Percentiles rank a stretch among this genome's conserved stretches.
phyloP scores from a whole-genome alignment of 2,888 invertebrate species.

The Exephanes ischioxanthus region DNA sequence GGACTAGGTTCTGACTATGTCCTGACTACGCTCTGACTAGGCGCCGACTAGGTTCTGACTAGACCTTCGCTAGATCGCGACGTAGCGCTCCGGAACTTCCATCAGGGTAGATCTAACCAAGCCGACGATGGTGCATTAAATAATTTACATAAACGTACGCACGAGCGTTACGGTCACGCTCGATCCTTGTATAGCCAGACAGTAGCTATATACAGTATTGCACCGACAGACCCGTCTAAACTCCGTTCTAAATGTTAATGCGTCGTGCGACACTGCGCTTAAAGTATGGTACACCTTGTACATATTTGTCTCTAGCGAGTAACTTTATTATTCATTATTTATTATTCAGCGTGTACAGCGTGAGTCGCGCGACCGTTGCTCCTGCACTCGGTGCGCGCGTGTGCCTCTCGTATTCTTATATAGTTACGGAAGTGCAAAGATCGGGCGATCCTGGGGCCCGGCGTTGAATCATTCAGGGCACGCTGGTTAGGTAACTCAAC shows the following conservation, averaged over 20 bases:
- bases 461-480: slow-evolving; percentile 67
- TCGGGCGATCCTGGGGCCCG: slow-evolving; percentile 38
- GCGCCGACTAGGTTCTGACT: no score
- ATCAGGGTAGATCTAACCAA: no score
- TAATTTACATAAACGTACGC: slow-evolving; percentile 43
- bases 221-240: slow-evolving; percentile 53
- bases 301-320: slow-evolving; percentile 64
- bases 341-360: slow-evolving; percentile 62
- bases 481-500: slow-evolving; percentile 62
- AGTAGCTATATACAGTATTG: slow-evolving; percentile 35
- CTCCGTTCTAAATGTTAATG: slow-evolving; percentile 74
- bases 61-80: no score
- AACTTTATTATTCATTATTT: slow-evolving; percentile 72
- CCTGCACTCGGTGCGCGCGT: slow-evolving; percentile 35
- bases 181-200: slow-evolving; percentile 11
- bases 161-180: slow-evolving; percentile 41
- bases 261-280: slow-evolving; percentile 66
- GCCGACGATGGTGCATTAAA: slow-evolving; percentile 18
- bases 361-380: slow-evolving; percentile 60
- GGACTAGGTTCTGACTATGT: no score
- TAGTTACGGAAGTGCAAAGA: slow-evolving; percentile 68
- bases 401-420: slow-evolving; percentile 35
- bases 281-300: slow-evolving; percentile 48
- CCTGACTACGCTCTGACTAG: no score
- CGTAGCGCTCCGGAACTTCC: no score